These are phyloP conservation scores for Drosophila mercatorum DNA, from an alignment of 2,888 invertebrate species.

Conservation along the genomic window DNA sequence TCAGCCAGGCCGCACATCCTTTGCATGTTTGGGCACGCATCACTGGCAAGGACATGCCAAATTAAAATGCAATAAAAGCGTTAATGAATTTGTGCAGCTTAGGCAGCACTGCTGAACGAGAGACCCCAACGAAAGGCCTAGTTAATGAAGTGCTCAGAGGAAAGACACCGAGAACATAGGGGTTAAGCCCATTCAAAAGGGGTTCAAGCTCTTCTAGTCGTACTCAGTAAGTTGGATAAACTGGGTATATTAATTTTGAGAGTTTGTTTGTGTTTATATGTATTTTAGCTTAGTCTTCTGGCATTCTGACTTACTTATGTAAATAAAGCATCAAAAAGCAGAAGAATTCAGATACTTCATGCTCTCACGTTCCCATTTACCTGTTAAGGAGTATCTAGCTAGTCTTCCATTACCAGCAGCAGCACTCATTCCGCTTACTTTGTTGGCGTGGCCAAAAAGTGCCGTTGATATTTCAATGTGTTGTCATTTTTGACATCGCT, in stretches of 20 bases:
- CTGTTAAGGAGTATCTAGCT: not conserved
- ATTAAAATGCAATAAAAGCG: slow-evolving; percentile 78
- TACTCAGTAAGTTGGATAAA: not conserved
- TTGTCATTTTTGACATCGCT: slow-evolving; percentile 72
- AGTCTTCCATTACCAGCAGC: not conserved
- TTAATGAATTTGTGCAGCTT: slow-evolving; percentile 70
- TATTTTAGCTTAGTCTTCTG: not conserved
- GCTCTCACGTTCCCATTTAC: too few species aligned
- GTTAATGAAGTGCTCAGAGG: slow-evolving; percentile 64
- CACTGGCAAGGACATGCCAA: slow-evolving; percentile 74
- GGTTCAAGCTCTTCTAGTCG: slow-evolving; percentile 51
- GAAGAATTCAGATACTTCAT: too few species aligned
- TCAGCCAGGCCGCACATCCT: slow-evolving; percentile 49
- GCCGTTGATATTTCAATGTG: slow-evolving; percentile 66
- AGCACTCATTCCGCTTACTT: slow-evolving; percentile 36
- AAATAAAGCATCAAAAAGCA: too few species aligned
- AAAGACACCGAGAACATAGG: slow-evolving; percentile 1
- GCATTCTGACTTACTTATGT: not conserved
- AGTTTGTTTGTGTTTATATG: not conserved
- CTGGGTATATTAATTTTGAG: not conserved
- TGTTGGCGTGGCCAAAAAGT: slow-evolving; percentile 67
- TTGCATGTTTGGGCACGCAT: slow-evolving; percentile 73
- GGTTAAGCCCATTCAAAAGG: slow-evolving; percentile 38
- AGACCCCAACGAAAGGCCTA: slow-evolving; percentile 23
- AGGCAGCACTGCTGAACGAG: slow-evolving; percentile 24